Evolutionary conservation across 30 jellyfish, hydroid and myxozoan genomes (phyloP).

Genomic region (Aurelia sp.): DNA sequence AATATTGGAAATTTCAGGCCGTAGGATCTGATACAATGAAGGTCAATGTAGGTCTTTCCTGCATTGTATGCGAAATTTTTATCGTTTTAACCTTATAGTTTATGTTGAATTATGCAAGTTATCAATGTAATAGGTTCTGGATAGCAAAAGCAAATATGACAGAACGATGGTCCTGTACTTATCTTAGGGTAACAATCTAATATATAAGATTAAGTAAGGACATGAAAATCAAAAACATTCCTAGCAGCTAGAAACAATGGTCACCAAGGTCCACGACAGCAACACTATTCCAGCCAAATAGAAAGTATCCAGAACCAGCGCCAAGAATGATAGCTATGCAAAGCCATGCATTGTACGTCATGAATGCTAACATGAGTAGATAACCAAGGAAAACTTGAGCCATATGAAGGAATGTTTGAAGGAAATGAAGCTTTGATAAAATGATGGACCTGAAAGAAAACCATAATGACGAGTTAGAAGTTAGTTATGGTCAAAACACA

Average conservation of each 20-base stretch:
- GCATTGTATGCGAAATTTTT: too few species aligned
- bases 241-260: slow-evolving; percentile 77
- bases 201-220: neutral
- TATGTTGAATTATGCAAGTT: too few species aligned
- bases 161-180: too few species aligned
- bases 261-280: slow-evolving; percentile 73
- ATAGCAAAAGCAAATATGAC: too few species aligned
- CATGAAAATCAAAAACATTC: neutral
- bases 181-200: neutral
- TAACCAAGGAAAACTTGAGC: slow-evolving; percentile 88
- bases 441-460: slow-evolving; percentile 28
- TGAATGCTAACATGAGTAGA: slow-evolving; percentile 94
- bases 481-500: too few species aligned
- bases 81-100: too few species aligned
- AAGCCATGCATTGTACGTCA: slow-evolving; percentile 96
- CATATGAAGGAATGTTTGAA: slow-evolving; percentile 94
- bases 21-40: too few species aligned
- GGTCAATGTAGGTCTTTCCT: too few species aligned
- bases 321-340: slow-evolving; percentile 92
- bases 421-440: slow-evolving; percentile 59
- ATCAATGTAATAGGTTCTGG: too few species aligned
- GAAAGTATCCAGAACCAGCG: slow-evolving; percentile 95
- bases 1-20: too few species aligned
- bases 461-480: too few species aligned
- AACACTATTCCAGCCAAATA: slow-evolving; percentile 81